Conservation (phyloP, 2,113 vertebrate species). For the Larimichthys crocea region DNA sequence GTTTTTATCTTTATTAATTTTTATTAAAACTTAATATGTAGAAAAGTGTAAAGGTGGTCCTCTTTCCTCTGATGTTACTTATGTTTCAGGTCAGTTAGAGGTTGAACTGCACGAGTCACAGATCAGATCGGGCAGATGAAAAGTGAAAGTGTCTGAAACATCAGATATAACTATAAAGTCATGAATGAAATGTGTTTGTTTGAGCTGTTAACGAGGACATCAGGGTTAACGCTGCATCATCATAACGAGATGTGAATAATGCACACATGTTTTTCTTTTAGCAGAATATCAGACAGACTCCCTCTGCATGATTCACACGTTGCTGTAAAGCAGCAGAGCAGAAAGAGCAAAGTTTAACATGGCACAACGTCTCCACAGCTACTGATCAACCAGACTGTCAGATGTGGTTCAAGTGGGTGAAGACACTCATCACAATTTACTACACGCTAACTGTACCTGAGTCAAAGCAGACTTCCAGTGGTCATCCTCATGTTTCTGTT, state of each 20-base stretch:
- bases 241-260: neutral
- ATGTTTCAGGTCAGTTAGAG: neutral
- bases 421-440: neutral
- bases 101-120: neutral
- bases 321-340: neutral
- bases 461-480: neutral
- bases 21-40: neutral
- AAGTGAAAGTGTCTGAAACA: too few species aligned
- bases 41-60: too few species aligned
- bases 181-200: neutral
- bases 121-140: neutral
- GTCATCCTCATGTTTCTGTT: neutral
- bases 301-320: neutral
- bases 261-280: neutral
- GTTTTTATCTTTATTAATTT: too few species aligned
- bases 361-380: neutral
- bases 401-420: conserved; percentile 24
- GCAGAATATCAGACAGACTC: neutral
- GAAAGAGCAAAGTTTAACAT: conserved; percentile 36
- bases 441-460: too few species aligned
- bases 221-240: too few species aligned
- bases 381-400: conserved; percentile 39
- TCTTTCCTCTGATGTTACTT: neutral
- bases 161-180: neutral
- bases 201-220: neutral